A percentile compares a stretch with the other conserved stretches of the same genome.
These are phyloP conservation scores for Megalops atlanticus DNA, from an alignment of 2,113 vertebrate genomes.

Conservation along the genomic window DNA sequence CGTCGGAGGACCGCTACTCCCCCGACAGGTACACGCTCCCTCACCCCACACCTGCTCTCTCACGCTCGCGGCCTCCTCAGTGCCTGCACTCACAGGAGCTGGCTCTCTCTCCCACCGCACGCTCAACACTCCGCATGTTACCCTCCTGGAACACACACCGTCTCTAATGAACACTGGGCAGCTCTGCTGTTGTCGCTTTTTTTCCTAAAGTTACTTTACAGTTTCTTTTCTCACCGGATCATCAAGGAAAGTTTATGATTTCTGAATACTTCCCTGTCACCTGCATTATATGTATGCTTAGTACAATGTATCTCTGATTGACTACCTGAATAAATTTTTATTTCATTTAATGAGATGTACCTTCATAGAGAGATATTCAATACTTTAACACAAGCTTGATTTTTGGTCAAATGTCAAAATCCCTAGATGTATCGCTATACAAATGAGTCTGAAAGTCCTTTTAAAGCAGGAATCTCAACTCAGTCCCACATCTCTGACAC, in stretches of 20 bases:
- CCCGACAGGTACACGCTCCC: slow-evolving; percentile 72
- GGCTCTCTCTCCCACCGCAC: neutral
- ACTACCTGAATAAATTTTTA: neutral
- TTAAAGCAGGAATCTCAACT: neutral
- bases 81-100: neutral
- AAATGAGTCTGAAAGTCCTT: too few species aligned
- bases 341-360: neutral
- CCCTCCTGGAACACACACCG: neutral
- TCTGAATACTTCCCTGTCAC: neutral
- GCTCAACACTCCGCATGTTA: neutral
- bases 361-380: neutral
- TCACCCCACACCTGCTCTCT: neutral
- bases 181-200: neutral
- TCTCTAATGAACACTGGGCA: neutral
- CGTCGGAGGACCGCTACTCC: slow-evolving; percentile 80
- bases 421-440: neutral
- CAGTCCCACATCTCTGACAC: neutral
- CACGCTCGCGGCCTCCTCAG: neutral
- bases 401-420: neutral
- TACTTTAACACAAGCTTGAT: neutral
- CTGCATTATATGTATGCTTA: neutral
- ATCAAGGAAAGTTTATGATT: neutral
- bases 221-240: neutral
- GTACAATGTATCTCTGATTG: neutral
- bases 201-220: neutral